Conservation (phyloP, 1,140 invertebrate genomes). For the Trachymyrmex cornetzi region DNA sequence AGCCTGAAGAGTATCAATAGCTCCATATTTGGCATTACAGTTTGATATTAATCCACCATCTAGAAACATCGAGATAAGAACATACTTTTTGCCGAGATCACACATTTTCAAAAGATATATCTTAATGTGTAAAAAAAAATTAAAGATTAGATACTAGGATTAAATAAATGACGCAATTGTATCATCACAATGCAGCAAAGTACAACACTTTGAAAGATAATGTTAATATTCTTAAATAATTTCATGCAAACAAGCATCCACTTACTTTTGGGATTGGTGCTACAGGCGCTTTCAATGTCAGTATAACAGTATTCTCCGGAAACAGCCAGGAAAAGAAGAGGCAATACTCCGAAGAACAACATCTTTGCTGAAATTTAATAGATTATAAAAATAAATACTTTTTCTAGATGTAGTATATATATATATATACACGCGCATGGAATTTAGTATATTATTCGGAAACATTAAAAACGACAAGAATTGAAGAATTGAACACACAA, state of each 20-base stretch:
- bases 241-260: slow-evolving; percentile 26
- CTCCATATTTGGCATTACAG: slow-evolving; percentile 91
- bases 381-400: slow-evolving; percentile 8
- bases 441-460: background rate
- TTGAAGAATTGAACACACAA: background rate
- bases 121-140: background rate
- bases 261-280: slow-evolving; percentile 80
- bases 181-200: background rate
- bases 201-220: background rate
- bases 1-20: slow-evolving; percentile 85
- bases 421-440: background rate
- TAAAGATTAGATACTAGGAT: background rate
- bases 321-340: slow-evolving; percentile 86
- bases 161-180: background rate
- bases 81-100: background rate
- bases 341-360: slow-evolving; percentile 87
- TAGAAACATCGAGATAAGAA: slow-evolving; percentile 65
- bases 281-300: slow-evolving; percentile 88
- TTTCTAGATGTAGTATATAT: background rate
- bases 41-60: slow-evolving; percentile 80
- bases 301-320: slow-evolving; percentile 89
- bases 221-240: background rate
- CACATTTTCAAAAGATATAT: background rate
- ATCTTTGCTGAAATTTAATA: slow-evolving; percentile 82
- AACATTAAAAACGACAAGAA: background rate